Percentiles rank a stretch among this genome's conserved stretches.
These are phyloP conservation scores for Eidolon dupreanum DNA, from an alignment of 2,797 vertebrate species.

Conservation along the genomic window DNA sequence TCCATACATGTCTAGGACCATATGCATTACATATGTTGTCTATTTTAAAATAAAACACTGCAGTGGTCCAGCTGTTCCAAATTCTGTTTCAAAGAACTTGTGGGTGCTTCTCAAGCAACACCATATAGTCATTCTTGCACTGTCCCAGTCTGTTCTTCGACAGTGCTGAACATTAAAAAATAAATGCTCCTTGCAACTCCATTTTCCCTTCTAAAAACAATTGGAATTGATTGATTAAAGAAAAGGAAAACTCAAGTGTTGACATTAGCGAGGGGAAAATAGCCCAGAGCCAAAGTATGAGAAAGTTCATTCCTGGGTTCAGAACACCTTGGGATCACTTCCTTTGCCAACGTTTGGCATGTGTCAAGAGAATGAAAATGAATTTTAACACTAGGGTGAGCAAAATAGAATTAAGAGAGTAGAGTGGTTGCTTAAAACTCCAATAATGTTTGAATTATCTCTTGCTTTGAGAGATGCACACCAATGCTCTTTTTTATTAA, in stretches of 20 bases:
- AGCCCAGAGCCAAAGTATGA: conserved; percentile 36
- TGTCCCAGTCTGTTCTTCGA: conserved; percentile 66
- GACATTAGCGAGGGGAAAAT: conserved; percentile 45
- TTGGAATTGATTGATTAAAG: conserved; percentile 22
- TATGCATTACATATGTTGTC: conserved; percentile 74
- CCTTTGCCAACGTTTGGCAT: conserved; percentile 58
- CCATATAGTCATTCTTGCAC: conserved; percentile 73
- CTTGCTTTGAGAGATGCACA: neutral
- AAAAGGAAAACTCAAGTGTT: conserved; percentile 31
- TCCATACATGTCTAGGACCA: conserved; percentile 81
- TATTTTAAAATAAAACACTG: conserved; percentile 75
- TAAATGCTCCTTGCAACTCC: conserved; percentile 46
- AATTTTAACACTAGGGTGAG: conserved; percentile 45
- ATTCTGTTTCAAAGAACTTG: conserved; percentile 78
- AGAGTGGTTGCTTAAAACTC: neutral
- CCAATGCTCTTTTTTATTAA: conserved; percentile 19
- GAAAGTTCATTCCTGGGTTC: conserved; percentile 40
- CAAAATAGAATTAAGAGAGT: conserved; percentile 43
- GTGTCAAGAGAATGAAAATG: conserved; percentile 63
- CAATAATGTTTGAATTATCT: neutral
- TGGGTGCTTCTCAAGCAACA: conserved; percentile 75
- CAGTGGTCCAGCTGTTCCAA: conserved; percentile 75
- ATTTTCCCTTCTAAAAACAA: conserved; percentile 32
- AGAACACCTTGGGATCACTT: conserved; percentile 15
- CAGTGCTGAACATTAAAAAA: conserved; percentile 32